Evolutionary conservation across 2,113 vertebrate genomes (phyloP), one percentile per base, ranked within the genome.

Genomic region (Malaclemys terrapin): DNA sequence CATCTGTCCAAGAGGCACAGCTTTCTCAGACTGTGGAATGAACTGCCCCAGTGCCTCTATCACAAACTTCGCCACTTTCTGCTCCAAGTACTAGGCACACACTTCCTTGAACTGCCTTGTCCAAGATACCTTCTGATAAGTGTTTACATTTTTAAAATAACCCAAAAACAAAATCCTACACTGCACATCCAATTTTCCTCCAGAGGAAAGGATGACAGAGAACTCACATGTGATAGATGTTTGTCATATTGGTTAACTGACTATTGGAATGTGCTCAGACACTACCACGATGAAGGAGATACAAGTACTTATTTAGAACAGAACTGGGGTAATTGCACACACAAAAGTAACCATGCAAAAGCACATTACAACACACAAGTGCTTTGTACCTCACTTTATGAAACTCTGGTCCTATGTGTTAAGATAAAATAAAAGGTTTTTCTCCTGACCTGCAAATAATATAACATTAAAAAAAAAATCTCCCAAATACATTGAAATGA

Each of bases 341-440:
- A 25, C 38, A 75, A 2, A 82, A 81, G 76, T 13, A 59, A 49
- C 31, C 31, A 59, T n/a, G 1, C 87, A 87, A 29, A 38, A 83
- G 5, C 5, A 56, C 17, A 52, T 16, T 35, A 80, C 85, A 90
- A 56, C 24, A 22, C 1, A 2, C 20, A 45, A 76, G 38, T 45
- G 72, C 11, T 76, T 45, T 85, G 7, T 56, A 9, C 4, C 59
- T 89, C 2, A 8, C 17, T 54, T 84, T 62, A 50, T 90, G 85
- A 94, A 88, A 78, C 72, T 93, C 45, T 94, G 80, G 53, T 19
- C 52, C 79, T 84, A 84, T 57, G 56, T 53, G 54, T n/a, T 89
- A 92, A 27, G 94, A 94, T 95, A 94, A 95, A 91, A 88, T 27
- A n/a, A 90, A 29, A 78, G 45, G 76, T 84, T 45, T 59, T 45